phyloP scores from a whole-genome alignment of 2,797 vertebrate genomes.

The Anolis apletophallus region DNA sequence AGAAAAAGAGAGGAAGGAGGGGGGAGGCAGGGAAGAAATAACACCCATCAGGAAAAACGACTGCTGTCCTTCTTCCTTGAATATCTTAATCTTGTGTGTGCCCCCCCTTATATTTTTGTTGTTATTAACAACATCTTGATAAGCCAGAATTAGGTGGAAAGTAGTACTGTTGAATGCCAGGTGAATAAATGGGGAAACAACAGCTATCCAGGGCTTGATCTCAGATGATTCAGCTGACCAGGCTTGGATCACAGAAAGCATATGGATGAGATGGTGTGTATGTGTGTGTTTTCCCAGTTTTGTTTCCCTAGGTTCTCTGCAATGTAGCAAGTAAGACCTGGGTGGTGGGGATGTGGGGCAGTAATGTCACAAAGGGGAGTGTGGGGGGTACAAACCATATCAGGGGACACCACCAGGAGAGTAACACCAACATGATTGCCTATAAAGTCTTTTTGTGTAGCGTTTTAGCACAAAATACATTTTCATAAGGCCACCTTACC shows the following conservation, averaged over 20 bases:
- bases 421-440: too few relatives aligned
- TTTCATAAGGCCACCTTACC: too few relatives aligned
- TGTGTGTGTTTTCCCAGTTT: neutral
- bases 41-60: slow-evolving; percentile 29
- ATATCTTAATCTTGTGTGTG: slow-evolving; percentile 38
- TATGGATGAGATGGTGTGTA: neutral
- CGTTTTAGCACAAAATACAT: too few relatives aligned
- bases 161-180: neutral
- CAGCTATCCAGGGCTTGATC: neutral
- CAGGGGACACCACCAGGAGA: too few relatives aligned
- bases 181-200: neutral
- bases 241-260: neutral
- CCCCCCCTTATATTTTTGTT: slow-evolving; percentile 3
- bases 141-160: neutral
- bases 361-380: too few relatives aligned
- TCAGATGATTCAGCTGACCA: neutral
- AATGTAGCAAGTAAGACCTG: neutral
- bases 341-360: too few relatives aligned
- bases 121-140: slow-evolving; percentile 22
- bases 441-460: too few relatives aligned
- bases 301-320: neutral
- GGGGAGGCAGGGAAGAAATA: slow-evolving; percentile 4
- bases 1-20: slow-evolving; percentile 56
- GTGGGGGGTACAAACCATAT: too few relatives aligned
- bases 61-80: slow-evolving; percentile 51